Evolutionary conservation across 2,113 vertebrate species (phyloP).

Genomic region (Ivindomyrus marchei): DNA sequence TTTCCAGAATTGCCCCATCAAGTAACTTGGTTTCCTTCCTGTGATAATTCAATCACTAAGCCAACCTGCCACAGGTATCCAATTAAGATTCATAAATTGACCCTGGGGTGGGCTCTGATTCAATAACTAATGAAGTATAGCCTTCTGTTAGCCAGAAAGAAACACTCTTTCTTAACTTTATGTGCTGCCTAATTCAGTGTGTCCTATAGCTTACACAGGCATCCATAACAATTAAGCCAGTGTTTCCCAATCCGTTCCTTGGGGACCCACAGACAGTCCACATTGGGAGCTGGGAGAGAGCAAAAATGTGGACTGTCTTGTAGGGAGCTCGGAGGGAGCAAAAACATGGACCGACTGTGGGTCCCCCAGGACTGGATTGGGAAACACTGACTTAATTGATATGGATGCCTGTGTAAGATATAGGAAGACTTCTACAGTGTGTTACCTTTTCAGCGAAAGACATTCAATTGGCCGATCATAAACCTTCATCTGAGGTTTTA

Average conservation of each 20-base stretch:
- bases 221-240: neutral
- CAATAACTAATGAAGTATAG: neutral
- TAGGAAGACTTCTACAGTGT: neutral
- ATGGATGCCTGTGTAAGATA: neutral
- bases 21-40: constrained; percentile 27
- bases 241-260: neutral
- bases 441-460: neutral
- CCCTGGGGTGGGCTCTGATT: neutral
- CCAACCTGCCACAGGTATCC: neutral
- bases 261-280: neutral
- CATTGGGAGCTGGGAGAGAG: too few relatives aligned
- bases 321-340: too few relatives aligned
- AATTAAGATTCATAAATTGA: constrained; percentile 12
- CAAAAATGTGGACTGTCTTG: neutral
- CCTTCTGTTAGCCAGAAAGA: neutral
- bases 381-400: neutral
- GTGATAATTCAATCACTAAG: constrained; percentile 23
- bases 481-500: neutral
- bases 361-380: neutral
- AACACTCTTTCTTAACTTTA: neutral
- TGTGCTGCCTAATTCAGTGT: neutral
- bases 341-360: neutral
- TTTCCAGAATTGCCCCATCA: constrained; percentile 3
- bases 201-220: neutral
- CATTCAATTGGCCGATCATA: neutral